Conservation (phyloP, 2,113 vertebrate genomes). For the Tupaia chinensis region DNA sequence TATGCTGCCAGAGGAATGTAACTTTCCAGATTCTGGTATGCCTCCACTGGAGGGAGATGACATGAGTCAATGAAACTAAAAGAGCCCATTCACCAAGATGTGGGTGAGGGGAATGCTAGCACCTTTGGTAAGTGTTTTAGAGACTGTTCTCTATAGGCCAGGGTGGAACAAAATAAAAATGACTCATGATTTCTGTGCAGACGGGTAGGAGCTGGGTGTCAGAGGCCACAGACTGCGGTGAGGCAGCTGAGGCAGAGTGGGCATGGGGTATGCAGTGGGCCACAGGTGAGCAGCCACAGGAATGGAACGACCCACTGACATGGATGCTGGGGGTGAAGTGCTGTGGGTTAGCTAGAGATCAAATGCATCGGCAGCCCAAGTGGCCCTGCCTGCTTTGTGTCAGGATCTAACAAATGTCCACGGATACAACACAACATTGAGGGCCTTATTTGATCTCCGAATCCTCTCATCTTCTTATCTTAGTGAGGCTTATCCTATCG, state of each 20-base stretch:
- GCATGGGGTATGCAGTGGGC: fast-evolving
- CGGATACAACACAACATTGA: not conserved
- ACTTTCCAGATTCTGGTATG: not conserved
- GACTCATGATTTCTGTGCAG: not conserved
- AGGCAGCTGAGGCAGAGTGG: not conserved
- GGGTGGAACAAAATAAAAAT: not conserved
- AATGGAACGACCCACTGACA: not conserved
- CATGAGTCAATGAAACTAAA: not conserved
- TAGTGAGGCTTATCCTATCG: not conserved
- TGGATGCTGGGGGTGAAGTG: not conserved
- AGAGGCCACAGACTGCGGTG: not conserved
- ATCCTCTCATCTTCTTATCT: not conserved
- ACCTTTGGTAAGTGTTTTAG: not conserved
- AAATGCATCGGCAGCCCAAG: not conserved
- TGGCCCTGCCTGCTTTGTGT: not conserved
- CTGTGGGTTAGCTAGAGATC: not conserved
- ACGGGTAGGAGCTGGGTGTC: not conserved
- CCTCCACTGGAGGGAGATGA: not conserved
- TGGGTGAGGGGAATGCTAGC: not conserved
- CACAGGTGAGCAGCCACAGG: not conserved
- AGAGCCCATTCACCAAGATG: not conserved
- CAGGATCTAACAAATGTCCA: not conserved
- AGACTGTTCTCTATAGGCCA: not conserved
- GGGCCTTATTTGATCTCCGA: not conserved
- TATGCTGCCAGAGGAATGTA: not conserved